Percentiles rank a stretch among this genome's conserved stretches.
Conservation (phyloP, 1,140 invertebrate species). For the Zaprionus vittiger region DNA sequence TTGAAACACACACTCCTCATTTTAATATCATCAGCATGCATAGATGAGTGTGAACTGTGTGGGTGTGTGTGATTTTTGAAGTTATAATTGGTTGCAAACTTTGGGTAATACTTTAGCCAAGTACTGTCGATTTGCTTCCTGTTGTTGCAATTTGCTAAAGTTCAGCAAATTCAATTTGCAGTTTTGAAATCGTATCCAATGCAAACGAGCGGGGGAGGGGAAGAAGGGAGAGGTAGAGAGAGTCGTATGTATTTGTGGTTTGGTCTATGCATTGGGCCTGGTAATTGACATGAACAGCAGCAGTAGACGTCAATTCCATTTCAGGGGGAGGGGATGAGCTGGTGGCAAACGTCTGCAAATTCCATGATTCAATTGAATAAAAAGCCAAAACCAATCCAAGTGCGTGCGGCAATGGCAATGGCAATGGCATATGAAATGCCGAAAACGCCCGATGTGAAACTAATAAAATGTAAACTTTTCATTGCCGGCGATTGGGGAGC, state of each 20-base stretch:
- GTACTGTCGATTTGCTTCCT: constrained; percentile 48
- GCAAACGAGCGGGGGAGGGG: background rate
- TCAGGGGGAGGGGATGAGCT: background rate
- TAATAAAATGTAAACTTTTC: constrained; percentile 57
- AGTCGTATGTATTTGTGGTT: constrained; percentile 39
- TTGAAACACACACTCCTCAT: background rate
- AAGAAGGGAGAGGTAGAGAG: background rate
- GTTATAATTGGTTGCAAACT: constrained; percentile 72
- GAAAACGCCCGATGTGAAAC: constrained; percentile 39
- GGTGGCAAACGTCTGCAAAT: constrained; percentile 10
- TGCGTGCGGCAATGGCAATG: constrained; percentile 31
- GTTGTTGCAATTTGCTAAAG: constrained; percentile 56
- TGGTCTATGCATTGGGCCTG: constrained; percentile 27
- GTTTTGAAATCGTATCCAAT: constrained; percentile 59
- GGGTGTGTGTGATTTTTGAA: constrained; percentile 42
- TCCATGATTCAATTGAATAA: constrained; percentile 55
- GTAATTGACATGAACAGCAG: constrained; percentile 20
- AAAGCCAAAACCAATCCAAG: constrained; percentile 39
- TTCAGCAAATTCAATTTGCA: constrained; percentile 71
- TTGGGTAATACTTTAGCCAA: constrained; percentile 64
- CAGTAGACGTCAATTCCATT: constrained; percentile 53
- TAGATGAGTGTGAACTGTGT: constrained; percentile 1
- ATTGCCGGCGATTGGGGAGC: constrained; percentile 24
- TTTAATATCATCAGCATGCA: constrained; percentile 6
- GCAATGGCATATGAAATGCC: constrained; percentile 13